These are phyloP conservation scores for Mesocricetus auratus DNA, from an alignment of 2,113 vertebrate genomes.

Conservation along the genomic window DNA sequence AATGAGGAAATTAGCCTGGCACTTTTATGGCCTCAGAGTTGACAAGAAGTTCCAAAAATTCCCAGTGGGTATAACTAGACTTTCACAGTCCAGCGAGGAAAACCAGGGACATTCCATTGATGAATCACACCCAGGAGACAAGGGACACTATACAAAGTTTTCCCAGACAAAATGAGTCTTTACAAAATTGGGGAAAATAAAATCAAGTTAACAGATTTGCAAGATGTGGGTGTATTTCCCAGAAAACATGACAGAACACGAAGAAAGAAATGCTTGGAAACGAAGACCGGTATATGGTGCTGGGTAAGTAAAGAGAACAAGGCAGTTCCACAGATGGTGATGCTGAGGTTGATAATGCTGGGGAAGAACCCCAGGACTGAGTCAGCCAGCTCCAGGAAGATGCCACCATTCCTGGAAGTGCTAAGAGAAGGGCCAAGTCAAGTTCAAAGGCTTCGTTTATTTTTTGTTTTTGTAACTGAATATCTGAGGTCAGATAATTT, in stretches of 20 bases:
- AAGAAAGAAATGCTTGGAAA: background rate
- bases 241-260: background rate
- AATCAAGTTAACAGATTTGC: conserved; percentile 32
- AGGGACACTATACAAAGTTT: background rate
- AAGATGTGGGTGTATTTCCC: background rate
- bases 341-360: too few species aligned
- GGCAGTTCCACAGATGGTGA: too few species aligned
- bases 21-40: conserved; percentile 33
- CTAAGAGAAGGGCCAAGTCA: background rate
- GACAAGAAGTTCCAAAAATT: conserved; percentile 75
- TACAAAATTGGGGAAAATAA: conserved; percentile 24
- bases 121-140: conserved; percentile 62
- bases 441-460: background rate
- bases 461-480: background rate
- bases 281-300: background rate
- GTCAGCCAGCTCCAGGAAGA: background rate
- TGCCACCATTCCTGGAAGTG: background rate
- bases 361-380: background rate
- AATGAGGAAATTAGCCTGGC: conserved; percentile 62
- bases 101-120: conserved; percentile 79
- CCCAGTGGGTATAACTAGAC: conserved; percentile 37
- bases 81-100: conserved; percentile 50
- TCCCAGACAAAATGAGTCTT: background rate
- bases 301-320: background rate
- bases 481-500: background rate